Base-by-base conservation (phyloP, 2,797 vertebrate genomes). In the Macroramphosus scolopax region DNA sequence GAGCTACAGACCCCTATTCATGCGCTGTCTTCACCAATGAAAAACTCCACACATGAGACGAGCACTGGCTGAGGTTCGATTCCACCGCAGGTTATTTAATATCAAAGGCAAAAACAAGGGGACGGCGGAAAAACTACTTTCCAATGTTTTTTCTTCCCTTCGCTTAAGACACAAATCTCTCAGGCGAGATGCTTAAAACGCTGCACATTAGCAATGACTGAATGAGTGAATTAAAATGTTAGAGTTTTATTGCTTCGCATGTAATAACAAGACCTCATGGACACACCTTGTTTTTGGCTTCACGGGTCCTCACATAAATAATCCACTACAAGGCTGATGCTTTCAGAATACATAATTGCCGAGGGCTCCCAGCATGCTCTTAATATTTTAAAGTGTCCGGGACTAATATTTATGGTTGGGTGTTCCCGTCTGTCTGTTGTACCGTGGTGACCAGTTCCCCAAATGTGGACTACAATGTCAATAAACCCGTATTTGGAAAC, bases 211-310 rank as follows among this genome's bases (percentile, higher is more conserved):
- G 59, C 76, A 77, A 83, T 81, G 78, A 88, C 87, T 76, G 81
- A 71, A 73, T 64, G 68, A 70, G 80, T 87, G n/a, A n/a, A n/a
- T 83, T 82, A 78, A 87, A 77, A 65, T 54, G 66, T 65, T 64
- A 49, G 37, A 57, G 52, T 90, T 90, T 89, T 85, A 89, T 83
- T 84, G 85, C 70, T 66, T 63, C 32, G 53, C 75, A 76, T 71
- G 81, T 76, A 85, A 84, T 78, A 84, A 84, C 82, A 89, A 83
- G 83, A 82, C 77, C 77, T 76, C 71, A 51, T 63, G 81, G 85
- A 87, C 89, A 89, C 87, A 87, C 89, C 89, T 88, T 85, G 78
- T 82, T 87, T 88, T 89, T 85, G 80, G 80, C 81, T 85, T 78
- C 50, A 41, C 51, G 15, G 49, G 51, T 78, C 74, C 45, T 51